A percentile compares a stretch with the other conserved stretches of the same genome.
Evolutionary conservation across 2,113 vertebrate genomes (phyloP).

Genomic region (Pelmatolapia mariae): DNA sequence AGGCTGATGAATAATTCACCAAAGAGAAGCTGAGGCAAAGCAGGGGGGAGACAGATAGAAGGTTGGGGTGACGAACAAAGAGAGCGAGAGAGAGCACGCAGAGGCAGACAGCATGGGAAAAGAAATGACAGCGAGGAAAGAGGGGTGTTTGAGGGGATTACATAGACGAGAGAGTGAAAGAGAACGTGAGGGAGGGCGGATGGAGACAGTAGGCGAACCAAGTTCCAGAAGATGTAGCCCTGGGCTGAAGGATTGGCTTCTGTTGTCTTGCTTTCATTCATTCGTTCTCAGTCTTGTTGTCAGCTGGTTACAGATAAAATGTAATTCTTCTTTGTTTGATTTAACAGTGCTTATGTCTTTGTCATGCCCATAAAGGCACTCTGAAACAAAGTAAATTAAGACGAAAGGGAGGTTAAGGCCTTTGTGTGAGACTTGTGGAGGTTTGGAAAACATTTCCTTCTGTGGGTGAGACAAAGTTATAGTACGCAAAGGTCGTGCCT

Average conservation of each 20-base stretch:
- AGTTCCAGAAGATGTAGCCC: slow-evolving; percentile 14
- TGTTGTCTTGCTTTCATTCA: slow-evolving; percentile 12
- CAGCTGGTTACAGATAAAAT: slow-evolving; percentile 9
- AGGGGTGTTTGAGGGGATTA: slow-evolving; percentile 24
- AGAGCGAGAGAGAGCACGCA: not conserved
- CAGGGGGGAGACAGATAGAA: not conserved
- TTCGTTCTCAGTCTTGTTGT: slow-evolving; percentile 15
- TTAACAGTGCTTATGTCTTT: slow-evolving; percentile 19
- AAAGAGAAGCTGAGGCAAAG: not conserved
- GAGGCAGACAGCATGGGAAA: slow-evolving; percentile 13
- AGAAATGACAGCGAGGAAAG: slow-evolving; percentile 21
- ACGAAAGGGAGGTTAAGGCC: not conserved
- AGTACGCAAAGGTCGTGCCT: not conserved
- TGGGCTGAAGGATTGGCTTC: slow-evolving; percentile 13
- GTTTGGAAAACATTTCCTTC: not conserved
- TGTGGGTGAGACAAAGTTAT: not conserved
- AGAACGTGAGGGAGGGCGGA: not conserved
- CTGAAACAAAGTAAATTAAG: not conserved
- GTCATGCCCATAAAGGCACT: not conserved
- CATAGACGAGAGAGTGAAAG: not conserved
- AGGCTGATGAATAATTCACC: slow-evolving; percentile 72
- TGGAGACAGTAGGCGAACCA: not conserved
- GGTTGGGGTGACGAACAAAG: slow-evolving; percentile 18
- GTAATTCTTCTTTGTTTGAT: slow-evolving; percentile 4
- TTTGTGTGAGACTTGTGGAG: not conserved